These are phyloP conservation scores for Andrena dorsata DNA, from an alignment of 2,888 invertebrate species.

Conservation along the genomic window DNA sequence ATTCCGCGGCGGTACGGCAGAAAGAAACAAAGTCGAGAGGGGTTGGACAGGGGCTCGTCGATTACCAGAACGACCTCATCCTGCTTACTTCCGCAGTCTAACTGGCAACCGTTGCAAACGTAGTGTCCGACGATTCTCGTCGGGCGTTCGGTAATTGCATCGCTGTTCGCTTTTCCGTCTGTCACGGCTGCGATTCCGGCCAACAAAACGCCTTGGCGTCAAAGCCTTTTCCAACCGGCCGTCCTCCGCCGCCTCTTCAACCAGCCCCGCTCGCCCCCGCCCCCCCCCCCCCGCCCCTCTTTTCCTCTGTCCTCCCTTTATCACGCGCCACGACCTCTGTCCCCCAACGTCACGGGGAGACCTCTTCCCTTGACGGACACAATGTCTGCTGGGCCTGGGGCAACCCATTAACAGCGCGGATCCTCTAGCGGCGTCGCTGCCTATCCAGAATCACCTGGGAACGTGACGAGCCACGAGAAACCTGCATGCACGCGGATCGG, in stretches of 20 bases:
- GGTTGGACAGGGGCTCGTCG: conserved; percentile 26
- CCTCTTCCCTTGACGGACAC: conserved; percentile 63
- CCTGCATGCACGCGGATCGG: neutral
- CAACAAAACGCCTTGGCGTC: conserved; percentile 72
- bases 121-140: conserved; percentile 35
- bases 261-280: neutral
- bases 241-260: conserved; percentile 40
- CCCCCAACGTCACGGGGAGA: conserved; percentile 16
- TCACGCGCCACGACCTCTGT: conserved; percentile 42
- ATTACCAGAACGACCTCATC: conserved; percentile 44
- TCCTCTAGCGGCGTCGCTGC: conserved; percentile 58
- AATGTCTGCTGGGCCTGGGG: conserved; percentile 53
- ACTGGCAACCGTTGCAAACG: conserved; percentile 33
- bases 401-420: conserved; percentile 64
- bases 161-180: conserved; percentile 67
- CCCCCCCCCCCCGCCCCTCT: no score
- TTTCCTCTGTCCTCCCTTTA: conserved; percentile 43
- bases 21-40: conserved; percentile 43
- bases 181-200: conserved; percentile 67
- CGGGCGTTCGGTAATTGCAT: conserved; percentile 70
- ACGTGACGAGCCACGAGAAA: conserved; percentile 17
- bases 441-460: conserved; percentile 34
- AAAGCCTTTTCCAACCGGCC: conserved; percentile 67
- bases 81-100: conserved; percentile 51
- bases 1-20: conserved; percentile 35